A percentile compares a stretch with the other conserved stretches of the same genome.
Evolutionary conservation across 2,888 invertebrate genomes (phyloP).

Genomic region (Melieria omissa): DNA sequence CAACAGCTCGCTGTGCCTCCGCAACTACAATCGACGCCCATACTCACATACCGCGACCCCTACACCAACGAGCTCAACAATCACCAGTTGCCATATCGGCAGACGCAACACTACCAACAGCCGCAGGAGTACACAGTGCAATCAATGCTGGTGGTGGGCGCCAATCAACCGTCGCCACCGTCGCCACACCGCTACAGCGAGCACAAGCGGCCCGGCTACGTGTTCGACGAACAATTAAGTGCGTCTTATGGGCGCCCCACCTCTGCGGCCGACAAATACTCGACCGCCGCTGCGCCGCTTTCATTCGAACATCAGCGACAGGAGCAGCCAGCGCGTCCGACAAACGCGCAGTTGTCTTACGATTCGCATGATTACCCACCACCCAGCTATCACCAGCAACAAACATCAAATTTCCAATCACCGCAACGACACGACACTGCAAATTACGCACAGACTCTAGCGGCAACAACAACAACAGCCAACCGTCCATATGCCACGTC

Average conservation of each 20-base stretch:
- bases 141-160: conserved; percentile 53
- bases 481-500: conserved; percentile 44
- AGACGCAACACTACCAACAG: conserved; percentile 44
- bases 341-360: conserved; percentile 54
- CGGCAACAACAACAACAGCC: conserved; percentile 20
- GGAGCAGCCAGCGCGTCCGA: conserved; percentile 28
- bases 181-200: conserved; percentile 14
- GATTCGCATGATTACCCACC: conserved; percentile 64
- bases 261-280: conserved; percentile 10
- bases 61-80: conserved; percentile 55
- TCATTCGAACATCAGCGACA: conserved; percentile 22
- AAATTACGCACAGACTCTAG: conserved; percentile 28
- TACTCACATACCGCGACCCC: conserved; percentile 58
- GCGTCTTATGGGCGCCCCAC: conserved; percentile 28
- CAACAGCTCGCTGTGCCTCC: conserved; percentile 46
- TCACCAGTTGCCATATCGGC: conserved; percentile 35
- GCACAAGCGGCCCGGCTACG: conserved; percentile 55
- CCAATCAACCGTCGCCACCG: conserved; percentile 39
- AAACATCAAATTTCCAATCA: conserved; percentile 45
- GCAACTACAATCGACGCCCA: conserved; percentile 53
- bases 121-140: conserved; percentile 60
- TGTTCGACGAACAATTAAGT: conserved; percentile 54
- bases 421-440: conserved; percentile 33
- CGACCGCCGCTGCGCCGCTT: background rate
- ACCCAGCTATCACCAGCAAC: conserved; percentile 54